phyloP scores from a whole-genome alignment of 30 jellyfish, hydroid and myxozoan species.

The Nemopilema nomurai region DNA sequence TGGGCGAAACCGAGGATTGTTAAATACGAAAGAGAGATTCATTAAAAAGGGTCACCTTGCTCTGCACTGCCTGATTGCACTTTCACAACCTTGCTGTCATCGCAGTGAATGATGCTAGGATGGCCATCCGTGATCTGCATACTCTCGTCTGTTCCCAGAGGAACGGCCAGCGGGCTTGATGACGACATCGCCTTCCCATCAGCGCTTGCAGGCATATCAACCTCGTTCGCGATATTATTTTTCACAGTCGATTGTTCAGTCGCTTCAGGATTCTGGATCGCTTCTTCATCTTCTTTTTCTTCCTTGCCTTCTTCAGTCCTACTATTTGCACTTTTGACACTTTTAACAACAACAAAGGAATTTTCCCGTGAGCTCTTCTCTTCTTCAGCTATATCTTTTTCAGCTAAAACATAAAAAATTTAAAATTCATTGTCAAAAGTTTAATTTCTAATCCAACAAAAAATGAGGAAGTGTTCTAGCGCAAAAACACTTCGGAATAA shows the following conservation, averaged over 20 bases:
- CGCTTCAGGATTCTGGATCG: neutral
- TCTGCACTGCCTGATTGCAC: neutral
- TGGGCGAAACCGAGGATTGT: no score
- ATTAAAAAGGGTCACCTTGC: no score
- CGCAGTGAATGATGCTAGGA: neutral
- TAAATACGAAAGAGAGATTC: no score
- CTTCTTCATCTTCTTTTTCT: neutral
- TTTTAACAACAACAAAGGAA: neutral
- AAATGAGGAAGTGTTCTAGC: no score
- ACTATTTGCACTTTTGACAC: neutral
- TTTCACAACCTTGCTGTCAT: neutral
- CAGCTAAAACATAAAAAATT: no score
- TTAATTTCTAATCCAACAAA: no score
- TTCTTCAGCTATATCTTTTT: neutral
- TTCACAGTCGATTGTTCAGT: neutral
- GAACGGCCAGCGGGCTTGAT: no score
- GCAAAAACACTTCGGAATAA: no score
- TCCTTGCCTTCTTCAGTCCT: neutral
- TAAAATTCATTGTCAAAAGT: no score
- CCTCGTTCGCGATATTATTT: neutral
- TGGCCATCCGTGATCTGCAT: neutral
- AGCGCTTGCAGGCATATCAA: neutral
- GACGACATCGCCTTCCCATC: neutral
- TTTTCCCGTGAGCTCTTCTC: neutral
- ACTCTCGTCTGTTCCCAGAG: neutral